A percentile compares a stretch with the other conserved stretches of the same genome.
Conservation (phyloP, 1,140 invertebrate genomes). For the Drosophila burlai region DNA sequence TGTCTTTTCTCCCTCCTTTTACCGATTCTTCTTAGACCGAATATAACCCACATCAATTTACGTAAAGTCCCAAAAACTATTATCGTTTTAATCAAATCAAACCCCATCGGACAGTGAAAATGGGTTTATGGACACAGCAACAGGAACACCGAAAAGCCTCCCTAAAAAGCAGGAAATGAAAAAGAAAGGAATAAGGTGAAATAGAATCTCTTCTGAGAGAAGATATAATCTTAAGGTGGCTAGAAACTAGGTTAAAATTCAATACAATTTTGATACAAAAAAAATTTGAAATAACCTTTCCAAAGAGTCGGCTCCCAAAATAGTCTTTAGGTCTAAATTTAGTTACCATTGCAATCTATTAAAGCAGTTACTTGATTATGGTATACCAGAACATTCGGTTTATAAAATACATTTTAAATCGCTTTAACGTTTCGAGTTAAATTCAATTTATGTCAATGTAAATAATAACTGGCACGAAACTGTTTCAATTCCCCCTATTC, state of each 20-base stretch:
- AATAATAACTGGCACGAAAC: slow-evolving; percentile 11
- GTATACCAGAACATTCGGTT: too few species aligned
- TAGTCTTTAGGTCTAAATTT: neutral
- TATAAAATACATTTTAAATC: neutral
- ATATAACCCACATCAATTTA: slow-evolving; percentile 69
- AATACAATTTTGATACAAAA: neutral
- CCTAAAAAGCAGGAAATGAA: slow-evolving; percentile 23
- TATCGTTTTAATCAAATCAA: slow-evolving; percentile 79
- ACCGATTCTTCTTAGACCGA: neutral
- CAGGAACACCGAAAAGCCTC: slow-evolving; percentile 10
- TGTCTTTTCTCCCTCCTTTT: neutral
- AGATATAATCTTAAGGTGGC: slow-evolving; percentile 16
- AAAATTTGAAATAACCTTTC: too few species aligned
- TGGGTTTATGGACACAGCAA: slow-evolving; percentile 7
- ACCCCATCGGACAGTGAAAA: slow-evolving; percentile 27
- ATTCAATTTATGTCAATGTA: slow-evolving; percentile 18
- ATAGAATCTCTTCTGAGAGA: slow-evolving; percentile 7
- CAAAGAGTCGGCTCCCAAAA: neutral
- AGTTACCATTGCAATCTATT: neutral
- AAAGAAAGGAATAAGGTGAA: slow-evolving; percentile 6
- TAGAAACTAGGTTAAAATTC: neutral
- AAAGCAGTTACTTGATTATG: neutral
- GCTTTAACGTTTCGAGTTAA: neutral
- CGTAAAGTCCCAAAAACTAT: slow-evolving; percentile 77
- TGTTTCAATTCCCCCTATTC: slow-evolving; percentile 14